Percentiles rank a stretch among this genome's conserved stretches.
These are phyloP conservation scores for Drosophila kanapiae DNA, from an alignment of 1,140 invertebrate genomes.

Conservation along the genomic window DNA sequence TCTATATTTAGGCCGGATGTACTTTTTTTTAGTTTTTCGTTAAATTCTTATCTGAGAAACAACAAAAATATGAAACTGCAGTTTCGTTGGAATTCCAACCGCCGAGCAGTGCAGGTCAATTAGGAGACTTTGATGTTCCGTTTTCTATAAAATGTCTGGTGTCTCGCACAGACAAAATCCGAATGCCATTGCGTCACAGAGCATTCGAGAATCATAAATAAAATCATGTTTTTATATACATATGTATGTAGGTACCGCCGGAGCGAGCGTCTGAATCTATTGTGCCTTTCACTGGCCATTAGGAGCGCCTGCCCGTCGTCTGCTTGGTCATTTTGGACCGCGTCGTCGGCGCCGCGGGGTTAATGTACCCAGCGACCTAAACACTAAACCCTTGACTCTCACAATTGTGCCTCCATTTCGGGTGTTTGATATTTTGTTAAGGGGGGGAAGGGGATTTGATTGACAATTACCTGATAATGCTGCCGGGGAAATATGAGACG, in stretches of 20 bases:
- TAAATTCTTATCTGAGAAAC: not conserved
- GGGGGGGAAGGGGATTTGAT: not conserved
- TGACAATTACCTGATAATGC: conserved; percentile 79
- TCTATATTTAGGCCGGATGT: not conserved
- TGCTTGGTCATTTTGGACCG: conserved; percentile 41
- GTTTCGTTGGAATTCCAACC: conserved; percentile 21
- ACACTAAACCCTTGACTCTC: conserved; percentile 28
- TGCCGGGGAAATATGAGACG: conserved; percentile 76
- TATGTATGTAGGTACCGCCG: not conserved
- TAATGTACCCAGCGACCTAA: conserved; percentile 60
- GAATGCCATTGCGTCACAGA: conserved; percentile 32
- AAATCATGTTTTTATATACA: conserved; percentile 37
- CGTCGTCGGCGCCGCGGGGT: conserved; percentile 63
- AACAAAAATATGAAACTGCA: not conserved
- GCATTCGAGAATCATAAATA: conserved; percentile 21
- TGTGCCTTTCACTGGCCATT: conserved; percentile 45
- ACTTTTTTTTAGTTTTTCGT: conserved; percentile 9
- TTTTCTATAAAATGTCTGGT: conserved; percentile 13
- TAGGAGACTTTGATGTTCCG: conserved; percentile 19
- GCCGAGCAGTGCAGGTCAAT: conserved; percentile 17
- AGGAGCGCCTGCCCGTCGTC: conserved; percentile 26
- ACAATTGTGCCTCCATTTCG: conserved; percentile 8
- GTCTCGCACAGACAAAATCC: conserved; percentile 30
- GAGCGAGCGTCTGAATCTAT: conserved; percentile 9
- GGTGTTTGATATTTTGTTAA: not conserved